A percentile compares a stretch with the other conserved stretches of the same genome.
Conservation (phyloP, 2,113 vertebrate genomes). For the Anguilla rostrata region DNA sequence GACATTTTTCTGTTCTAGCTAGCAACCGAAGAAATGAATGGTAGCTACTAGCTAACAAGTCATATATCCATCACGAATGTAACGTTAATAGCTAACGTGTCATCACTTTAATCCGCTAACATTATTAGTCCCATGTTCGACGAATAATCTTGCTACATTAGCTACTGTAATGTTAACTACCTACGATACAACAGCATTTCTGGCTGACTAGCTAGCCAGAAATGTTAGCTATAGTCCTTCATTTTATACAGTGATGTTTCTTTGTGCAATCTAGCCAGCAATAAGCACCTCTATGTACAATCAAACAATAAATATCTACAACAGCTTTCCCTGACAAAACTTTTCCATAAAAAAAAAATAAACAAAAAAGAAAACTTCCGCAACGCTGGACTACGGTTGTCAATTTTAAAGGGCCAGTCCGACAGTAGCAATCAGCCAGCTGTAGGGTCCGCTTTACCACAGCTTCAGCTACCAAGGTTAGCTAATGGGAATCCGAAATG, state of each 20-base stretch:
- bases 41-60: background rate
- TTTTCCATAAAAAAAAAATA: background rate
- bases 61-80: background rate
- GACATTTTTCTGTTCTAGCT: conserved; percentile 59
- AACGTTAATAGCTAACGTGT: background rate
- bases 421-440: background rate
- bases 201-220: background rate
- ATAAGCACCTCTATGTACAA: background rate
- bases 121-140: background rate
- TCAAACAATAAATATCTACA: background rate
- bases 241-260: background rate
- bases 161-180: background rate
- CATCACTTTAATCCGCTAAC: background rate
- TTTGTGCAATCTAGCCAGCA: background rate
- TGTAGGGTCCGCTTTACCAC: background rate
- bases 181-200: background rate
- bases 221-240: background rate
- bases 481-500: background rate
- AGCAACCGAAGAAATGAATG: background rate
- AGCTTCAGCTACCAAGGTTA: background rate
- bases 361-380: conserved; percentile 11
- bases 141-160: background rate
- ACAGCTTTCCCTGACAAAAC: background rate
- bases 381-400: background rate
- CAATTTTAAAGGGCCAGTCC: conserved; percentile 20